Base-by-base conservation (phyloP, 2,113 vertebrate species). In the Tachysurus vachellii region DNA sequence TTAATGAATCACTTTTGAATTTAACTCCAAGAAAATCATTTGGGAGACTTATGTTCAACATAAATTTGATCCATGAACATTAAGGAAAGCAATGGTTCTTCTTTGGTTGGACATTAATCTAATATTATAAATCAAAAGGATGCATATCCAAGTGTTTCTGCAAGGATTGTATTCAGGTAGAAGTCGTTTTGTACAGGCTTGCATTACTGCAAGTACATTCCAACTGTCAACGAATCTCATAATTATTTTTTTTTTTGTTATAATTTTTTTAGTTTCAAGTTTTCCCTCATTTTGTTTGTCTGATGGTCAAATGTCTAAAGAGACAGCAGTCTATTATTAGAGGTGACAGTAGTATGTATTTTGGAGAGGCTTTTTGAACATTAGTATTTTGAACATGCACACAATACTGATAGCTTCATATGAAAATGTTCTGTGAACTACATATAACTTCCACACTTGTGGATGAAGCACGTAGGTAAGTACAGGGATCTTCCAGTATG, bases 1-100 rank as follows among this genome's bases (percentile, higher is more conserved):
- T 88, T 86, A 86, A 89, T 88, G 89, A 84, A 85, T 85, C 84
- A n/a, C 64, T 80, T 81, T 88, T 81, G 80, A 85, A 86, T 88
- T 84, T 84, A 81, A 68, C 66, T 90, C 87, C 85, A 90, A 88
- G 84, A 86, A 80, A 84, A 86, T 83, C 42, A 82, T 82, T 75
- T 83, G 61, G 88, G 61, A 86, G 80, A 86, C 61, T 88, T 79
- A 84, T 81, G 64, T 85, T 86, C 21, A 82, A 88, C 85, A 90
- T 90, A 86, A 90, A 86, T 88, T 62, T 62, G 71, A 82, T 84
- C 53, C 64, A 66, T 36, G 56, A 86, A 88, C 87, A 86, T 88
- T 84, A 86, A 76, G 36, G 50, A 70, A 76, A 81, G 89, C 84
- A n/a, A 54, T 61, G 85, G 31, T 59, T 71, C 31, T 83, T 73